Evolutionary conservation across 2,797 vertebrate genomes (phyloP).

Genomic region (Sparus aurata): DNA sequence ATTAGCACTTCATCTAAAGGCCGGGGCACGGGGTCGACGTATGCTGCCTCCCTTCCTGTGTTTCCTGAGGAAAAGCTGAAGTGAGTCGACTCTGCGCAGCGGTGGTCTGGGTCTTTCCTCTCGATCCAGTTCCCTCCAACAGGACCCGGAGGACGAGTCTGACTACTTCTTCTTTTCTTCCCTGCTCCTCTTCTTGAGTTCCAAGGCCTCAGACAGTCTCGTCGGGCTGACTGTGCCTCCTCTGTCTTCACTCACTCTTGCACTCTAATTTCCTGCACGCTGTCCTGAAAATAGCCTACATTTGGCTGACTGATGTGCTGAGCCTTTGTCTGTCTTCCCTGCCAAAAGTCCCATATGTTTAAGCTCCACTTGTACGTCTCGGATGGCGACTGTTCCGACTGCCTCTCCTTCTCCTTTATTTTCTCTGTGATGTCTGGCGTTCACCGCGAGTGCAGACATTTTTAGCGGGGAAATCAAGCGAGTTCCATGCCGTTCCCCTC

Average conservation of each 20-base stretch:
- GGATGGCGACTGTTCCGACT: constrained; percentile 42
- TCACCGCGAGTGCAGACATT: constrained; percentile 1
- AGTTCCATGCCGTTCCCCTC: neutral
- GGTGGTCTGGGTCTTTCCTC: constrained; percentile 19
- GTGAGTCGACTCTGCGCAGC: constrained; percentile 28
- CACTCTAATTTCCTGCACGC: constrained; percentile 26
- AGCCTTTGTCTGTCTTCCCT: constrained; percentile 42
- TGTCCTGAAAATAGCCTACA: constrained; percentile 52
- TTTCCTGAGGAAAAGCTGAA: constrained; percentile 74
- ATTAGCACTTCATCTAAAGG: constrained; percentile 76
- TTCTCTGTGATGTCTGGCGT: constrained; percentile 1
- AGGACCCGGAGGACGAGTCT: neutral
- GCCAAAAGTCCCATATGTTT: constrained; percentile 58
- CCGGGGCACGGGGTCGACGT: constrained; percentile 13
- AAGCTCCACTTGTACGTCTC: constrained; percentile 17
- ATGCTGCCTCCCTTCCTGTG: constrained; percentile 37
- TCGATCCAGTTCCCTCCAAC: constrained; percentile 14
- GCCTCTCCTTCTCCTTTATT: constrained; percentile 6
- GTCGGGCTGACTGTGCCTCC: constrained; percentile 15
- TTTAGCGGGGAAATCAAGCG: constrained; percentile 6
- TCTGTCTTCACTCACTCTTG: constrained; percentile 19
- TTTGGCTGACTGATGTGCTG: constrained; percentile 47
- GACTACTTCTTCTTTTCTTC: neutral
- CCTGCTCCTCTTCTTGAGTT: constrained; percentile 26
- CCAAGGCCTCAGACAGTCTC: constrained; percentile 10